These are phyloP conservation scores for Nysson spinosus DNA, from an alignment of 2,888 invertebrate species.

Conservation along the genomic window DNA sequence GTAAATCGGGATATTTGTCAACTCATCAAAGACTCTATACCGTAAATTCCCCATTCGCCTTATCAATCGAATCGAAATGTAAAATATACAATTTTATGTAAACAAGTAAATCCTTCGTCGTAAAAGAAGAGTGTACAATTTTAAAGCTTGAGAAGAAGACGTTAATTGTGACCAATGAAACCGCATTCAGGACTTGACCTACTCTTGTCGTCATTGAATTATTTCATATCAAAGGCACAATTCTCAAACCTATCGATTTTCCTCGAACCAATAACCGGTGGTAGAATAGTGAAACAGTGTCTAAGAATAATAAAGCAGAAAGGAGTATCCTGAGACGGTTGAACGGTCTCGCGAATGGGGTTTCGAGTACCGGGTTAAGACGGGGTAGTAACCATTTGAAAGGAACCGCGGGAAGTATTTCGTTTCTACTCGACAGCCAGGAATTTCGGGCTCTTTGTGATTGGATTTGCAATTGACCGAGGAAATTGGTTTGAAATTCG, in stretches of 20 bases:
- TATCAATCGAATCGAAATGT: no score
- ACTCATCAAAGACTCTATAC: not conserved
- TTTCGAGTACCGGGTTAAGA: slow-evolving; percentile 32
- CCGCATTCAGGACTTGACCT: slow-evolving; percentile 18
- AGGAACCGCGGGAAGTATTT: slow-evolving; percentile 64
- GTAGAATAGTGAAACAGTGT: slow-evolving; percentile 10
- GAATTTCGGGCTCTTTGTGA: slow-evolving; percentile 70
- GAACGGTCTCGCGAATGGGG: slow-evolving; percentile 44
- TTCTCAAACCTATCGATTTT: slow-evolving; percentile 28
- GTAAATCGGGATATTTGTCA: slow-evolving; percentile 20
- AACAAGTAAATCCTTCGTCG: no score
- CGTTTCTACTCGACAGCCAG: slow-evolving; percentile 63
- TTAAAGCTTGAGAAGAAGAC: slow-evolving; percentile 8
- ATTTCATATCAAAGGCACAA: slow-evolving; percentile 20
- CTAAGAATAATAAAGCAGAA: slow-evolving; percentile 43
- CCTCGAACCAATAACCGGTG: slow-evolving; percentile 9
- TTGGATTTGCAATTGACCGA: slow-evolving; percentile 73
- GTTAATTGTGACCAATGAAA: slow-evolving; percentile 19
- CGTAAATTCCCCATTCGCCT: not conserved
- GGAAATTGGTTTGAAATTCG: slow-evolving; percentile 74
- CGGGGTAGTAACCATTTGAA: slow-evolving; percentile 32
- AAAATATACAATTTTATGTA: no score
- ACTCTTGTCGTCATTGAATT: slow-evolving; percentile 30
- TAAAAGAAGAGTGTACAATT: not conserved
- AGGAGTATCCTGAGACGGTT: slow-evolving; percentile 36